Percentiles rank a stretch among this genome's conserved stretches.
Conservation (phyloP, 2,113 vertebrate species). For the Cathartes aura region DNA sequence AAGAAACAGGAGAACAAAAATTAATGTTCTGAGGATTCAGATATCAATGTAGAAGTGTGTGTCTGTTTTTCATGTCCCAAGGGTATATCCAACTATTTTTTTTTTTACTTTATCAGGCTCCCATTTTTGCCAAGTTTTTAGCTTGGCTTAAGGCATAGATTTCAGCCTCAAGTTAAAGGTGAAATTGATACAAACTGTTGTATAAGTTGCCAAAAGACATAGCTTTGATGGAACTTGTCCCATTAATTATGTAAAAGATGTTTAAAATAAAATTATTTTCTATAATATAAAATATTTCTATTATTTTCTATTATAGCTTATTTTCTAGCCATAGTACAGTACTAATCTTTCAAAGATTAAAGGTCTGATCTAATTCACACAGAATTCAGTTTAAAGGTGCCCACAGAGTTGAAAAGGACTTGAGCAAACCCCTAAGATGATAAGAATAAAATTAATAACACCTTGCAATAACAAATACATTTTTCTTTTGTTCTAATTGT, state of each 20-base stretch:
- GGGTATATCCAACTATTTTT: neutral
- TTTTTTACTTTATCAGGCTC: neutral
- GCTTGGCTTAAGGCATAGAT: neutral
- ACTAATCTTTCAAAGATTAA: neutral
- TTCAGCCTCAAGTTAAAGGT: neutral
- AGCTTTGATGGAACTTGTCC: neutral
- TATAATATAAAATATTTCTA: neutral
- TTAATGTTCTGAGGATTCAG: neutral
- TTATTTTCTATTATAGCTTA: too few species aligned
- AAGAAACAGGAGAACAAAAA: neutral
- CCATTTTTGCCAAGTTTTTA: neutral
- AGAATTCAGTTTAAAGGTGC: neutral
- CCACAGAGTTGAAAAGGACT: neutral
- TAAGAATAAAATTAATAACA: neutral
- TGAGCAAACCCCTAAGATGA: neutral
- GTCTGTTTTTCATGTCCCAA: neutral
- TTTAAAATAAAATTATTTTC: neutral
- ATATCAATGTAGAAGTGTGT: neutral
- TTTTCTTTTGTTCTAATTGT: neutral
- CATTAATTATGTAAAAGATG: neutral
- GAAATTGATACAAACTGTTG: neutral
- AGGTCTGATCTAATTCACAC: neutral
- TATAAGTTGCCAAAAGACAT: neutral
- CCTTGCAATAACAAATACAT: neutral
- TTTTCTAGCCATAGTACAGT: neutral